Percentiles rank a stretch among this genome's conserved stretches.
phyloP scores from a whole-genome alignment of 1,140 invertebrate genomes.

The Euura lappo region DNA sequence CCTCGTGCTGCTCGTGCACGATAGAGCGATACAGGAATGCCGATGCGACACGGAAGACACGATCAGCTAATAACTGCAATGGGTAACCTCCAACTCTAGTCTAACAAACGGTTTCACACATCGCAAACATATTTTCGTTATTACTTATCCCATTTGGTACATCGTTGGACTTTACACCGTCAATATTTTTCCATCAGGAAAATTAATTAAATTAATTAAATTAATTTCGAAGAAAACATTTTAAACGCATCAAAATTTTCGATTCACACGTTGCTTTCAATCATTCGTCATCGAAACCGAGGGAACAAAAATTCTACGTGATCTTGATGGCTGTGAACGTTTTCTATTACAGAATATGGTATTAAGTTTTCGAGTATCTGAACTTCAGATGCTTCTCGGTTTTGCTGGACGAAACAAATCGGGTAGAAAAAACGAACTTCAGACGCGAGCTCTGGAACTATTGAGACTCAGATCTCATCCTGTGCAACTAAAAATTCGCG shows the following conservation, averaged over 20 bases:
- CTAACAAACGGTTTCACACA: background rate
- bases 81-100: background rate
- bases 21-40: background rate
- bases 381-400: conserved; percentile 84
- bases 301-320: no score
- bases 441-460: conserved; percentile 79
- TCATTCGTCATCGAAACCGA: no score
- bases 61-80: background rate
- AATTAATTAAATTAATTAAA: no score
- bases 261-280: no score
- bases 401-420: conserved; percentile 85
- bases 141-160: no score
- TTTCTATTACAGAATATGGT: conserved; percentile 76
- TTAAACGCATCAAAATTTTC: no score
- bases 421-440: conserved; percentile 86
- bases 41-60: background rate
- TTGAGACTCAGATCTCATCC: conserved; percentile 74
- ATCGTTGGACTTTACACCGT: no score
- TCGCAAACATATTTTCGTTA: no score
- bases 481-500: conserved; percentile 80
- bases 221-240: no score
- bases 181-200: no score
- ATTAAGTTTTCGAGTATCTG: conserved; percentile 82
- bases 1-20: background rate
- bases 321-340: conserved; percentile 25